These are phyloP conservation scores for Hyposmocoma kahamanoa DNA, from an alignment of 1,140 invertebrate species.

Conservation along the genomic window DNA sequence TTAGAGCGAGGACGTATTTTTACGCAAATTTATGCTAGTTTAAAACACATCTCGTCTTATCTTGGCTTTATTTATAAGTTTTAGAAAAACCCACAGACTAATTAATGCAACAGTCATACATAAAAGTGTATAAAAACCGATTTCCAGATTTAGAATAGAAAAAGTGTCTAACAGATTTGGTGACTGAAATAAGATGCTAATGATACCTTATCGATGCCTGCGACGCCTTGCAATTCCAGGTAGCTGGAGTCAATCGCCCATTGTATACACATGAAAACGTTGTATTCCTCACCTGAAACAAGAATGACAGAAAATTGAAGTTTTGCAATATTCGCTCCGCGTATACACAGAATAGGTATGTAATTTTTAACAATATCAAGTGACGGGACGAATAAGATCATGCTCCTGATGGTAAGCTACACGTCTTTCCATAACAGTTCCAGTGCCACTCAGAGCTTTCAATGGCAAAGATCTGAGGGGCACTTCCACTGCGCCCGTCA, in stretches of 20 bases:
- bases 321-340: not conserved
- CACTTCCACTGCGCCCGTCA: no score
- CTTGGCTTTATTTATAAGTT: not conserved
- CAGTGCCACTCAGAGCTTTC: not conserved
- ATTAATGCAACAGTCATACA: not conserved
- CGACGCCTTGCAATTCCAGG: slow-evolving; percentile 24
- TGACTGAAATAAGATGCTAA: not conserved
- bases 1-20: no score
- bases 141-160: not conserved
- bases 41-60: not conserved
- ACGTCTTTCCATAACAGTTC: not conserved
- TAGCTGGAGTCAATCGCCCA: slow-evolving; percentile 52
- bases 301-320: not conserved
- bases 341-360: not conserved
- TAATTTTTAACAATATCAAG: not conserved
- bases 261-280: slow-evolving; percentile 42
- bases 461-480: not conserved
- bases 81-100: not conserved
- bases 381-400: not conserved
- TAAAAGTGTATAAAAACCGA: not conserved
- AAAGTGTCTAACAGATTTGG: not conserved
- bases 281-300: slow-evolving; percentile 33
- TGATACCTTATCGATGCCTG: slow-evolving; percentile 29
- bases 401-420: not conserved
- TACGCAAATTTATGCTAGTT: no score